These are phyloP conservation scores for Acanthococcus lagerstroemiae DNA, from an alignment of 2,888 invertebrate species.

Conservation along the genomic window DNA sequence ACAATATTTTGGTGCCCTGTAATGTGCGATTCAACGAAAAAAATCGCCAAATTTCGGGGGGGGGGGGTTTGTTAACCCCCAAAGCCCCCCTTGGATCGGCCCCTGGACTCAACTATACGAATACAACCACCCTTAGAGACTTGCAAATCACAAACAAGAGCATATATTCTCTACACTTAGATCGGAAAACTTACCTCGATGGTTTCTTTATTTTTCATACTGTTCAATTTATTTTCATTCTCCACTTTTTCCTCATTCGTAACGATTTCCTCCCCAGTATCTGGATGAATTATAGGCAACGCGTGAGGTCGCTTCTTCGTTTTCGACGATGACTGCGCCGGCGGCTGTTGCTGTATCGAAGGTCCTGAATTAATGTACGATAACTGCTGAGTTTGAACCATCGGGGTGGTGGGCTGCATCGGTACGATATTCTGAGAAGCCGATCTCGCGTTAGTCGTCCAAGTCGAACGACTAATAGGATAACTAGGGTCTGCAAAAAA, in stretches of 20 bases:
- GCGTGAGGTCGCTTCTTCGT: slow-evolving; percentile 1
- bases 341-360: neutral
- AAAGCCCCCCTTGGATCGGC: too few relatives aligned
- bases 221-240: too few relatives aligned
- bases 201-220: neutral
- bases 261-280: slow-evolving; percentile 4
- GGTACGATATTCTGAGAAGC: neutral
- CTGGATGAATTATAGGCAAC: slow-evolving; percentile 7
- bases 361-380: neutral
- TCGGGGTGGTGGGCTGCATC: neutral
- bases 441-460: neutral
- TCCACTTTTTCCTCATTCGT: neutral
- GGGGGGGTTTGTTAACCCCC: too few relatives aligned
- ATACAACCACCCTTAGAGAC: too few relatives aligned
- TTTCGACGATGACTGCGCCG: neutral
- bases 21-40: too few relatives aligned
- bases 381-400: neutral
- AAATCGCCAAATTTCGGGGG: too few relatives aligned
- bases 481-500: neutral
- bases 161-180: too few relatives aligned
- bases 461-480: neutral
- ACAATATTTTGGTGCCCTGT: too few relatives aligned
- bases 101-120: too few relatives aligned
- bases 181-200: neutral
- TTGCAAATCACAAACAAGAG: too few relatives aligned